A percentile compares a stretch with the other conserved stretches of the same genome.
phyloP scores from a whole-genome alignment of 2,797 vertebrate genomes.

The Acipenser transmontanus region DNA sequence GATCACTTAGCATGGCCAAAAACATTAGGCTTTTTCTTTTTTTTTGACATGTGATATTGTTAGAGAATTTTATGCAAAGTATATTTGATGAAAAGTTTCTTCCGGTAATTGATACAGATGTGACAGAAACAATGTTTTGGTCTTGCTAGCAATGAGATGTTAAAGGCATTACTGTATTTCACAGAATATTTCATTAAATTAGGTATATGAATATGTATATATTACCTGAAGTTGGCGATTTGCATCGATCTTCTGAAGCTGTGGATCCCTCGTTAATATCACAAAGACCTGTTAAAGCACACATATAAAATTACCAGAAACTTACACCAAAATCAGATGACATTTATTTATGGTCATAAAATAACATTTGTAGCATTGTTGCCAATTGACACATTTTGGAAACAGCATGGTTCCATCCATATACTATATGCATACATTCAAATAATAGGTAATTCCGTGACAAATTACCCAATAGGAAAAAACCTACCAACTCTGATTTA shows the following conservation, averaged over 20 bases:
- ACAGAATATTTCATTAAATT: no score
- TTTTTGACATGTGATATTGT: no score
- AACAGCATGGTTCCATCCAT: constrained; percentile 42
- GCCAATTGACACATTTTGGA: constrained; percentile 32
- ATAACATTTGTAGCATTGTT: constrained; percentile 34
- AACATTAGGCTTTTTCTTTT: no score
- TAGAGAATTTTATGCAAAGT: no score
- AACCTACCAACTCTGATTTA: constrained; percentile 39
- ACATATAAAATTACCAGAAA: constrained; percentile 17
- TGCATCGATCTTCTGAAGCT: constrained; percentile 93
- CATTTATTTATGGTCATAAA: constrained; percentile 8
- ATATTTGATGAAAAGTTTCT: no score
- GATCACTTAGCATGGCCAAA: no score
- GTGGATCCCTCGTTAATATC: constrained; percentile 88
- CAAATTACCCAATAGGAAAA: constrained; percentile 39
- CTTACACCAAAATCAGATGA: neutral
- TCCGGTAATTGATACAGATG: no score
- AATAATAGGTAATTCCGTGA: constrained; percentile 38
- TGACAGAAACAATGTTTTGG: no score
- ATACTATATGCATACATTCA: neutral
- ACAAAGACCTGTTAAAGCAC: constrained; percentile 76
- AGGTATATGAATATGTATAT: constrained; percentile 33
- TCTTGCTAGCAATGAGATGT: no score
- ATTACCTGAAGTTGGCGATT: constrained; percentile 97
- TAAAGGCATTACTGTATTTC: no score